These are phyloP conservation scores for Psilopogon haemacephalus DNA, from an alignment of 2,113 vertebrate genomes.

Conservation along the genomic window DNA sequence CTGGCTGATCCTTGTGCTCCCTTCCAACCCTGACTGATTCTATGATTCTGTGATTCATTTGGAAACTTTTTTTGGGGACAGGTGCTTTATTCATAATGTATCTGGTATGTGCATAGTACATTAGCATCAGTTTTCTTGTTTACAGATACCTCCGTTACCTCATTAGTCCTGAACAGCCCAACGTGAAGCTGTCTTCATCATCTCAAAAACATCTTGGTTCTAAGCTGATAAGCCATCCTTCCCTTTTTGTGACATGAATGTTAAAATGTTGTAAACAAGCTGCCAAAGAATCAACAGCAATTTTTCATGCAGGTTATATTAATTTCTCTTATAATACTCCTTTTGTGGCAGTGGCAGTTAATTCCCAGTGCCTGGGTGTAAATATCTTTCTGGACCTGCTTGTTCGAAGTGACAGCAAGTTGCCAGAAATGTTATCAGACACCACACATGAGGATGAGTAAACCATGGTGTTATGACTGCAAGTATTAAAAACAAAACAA, in stretches of 20 bases:
- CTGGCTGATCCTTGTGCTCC: too few species aligned
- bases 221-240: conserved; percentile 22
- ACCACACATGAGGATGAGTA: conserved; percentile 43
- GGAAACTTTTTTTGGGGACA: not conserved
- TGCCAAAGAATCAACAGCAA: not conserved
- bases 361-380: conserved; percentile 63
- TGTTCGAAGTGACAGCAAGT: conserved; percentile 64
- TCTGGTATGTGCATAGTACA: not conserved
- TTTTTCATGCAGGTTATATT: conserved; percentile 63
- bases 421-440: conserved; percentile 47
- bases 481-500: conserved; percentile 66
- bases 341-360: conserved; percentile 61
- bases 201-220: not conserved
- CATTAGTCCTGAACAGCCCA: not conserved
- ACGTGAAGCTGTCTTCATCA: not conserved
- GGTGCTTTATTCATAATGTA: not conserved
- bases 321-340: conserved; percentile 65
- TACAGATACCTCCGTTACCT: not conserved
- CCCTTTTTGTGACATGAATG: not conserved
- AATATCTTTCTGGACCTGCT: conserved; percentile 43
- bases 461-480: conserved; percentile 23
- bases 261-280: conserved; percentile 35
- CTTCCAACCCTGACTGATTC: too few species aligned
- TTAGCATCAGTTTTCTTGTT: conserved; percentile 2
- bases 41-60: too few species aligned